phyloP scores from a whole-genome alignment of 2,797 vertebrate genomes.

The Streptopelia turtur region DNA sequence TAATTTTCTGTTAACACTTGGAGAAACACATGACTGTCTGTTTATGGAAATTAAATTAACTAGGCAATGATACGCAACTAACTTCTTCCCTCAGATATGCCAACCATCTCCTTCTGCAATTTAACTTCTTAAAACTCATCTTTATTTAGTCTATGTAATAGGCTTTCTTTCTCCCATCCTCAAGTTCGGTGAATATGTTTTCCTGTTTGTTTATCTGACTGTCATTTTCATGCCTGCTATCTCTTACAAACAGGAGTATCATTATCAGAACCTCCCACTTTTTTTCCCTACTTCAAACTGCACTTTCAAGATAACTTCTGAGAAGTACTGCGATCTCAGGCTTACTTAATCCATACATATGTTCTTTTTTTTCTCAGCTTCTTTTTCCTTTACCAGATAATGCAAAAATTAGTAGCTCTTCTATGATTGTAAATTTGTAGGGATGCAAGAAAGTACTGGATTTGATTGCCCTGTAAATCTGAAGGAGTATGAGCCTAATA shows the following conservation, averaged over 20 bases:
- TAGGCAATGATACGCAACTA: background rate
- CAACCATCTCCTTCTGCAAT: background rate
- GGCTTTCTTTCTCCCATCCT: background rate
- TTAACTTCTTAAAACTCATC: background rate
- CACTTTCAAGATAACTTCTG: slow-evolving; percentile 41
- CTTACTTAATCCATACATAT: background rate
- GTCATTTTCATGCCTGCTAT: slow-evolving; percentile 28
- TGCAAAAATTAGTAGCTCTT: background rate
- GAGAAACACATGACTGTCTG: background rate
- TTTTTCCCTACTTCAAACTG: background rate
- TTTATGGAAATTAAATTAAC: background rate
- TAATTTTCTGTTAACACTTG: background rate
- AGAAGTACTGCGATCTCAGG: slow-evolving; percentile 3
- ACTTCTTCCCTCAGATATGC: background rate
- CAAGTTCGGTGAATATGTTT: background rate
- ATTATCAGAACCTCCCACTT: slow-evolving; percentile 34
- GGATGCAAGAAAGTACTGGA: background rate
- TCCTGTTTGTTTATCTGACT: slow-evolving; percentile 26
- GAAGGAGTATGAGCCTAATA: background rate
- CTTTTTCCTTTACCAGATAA: background rate
- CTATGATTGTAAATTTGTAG: background rate
- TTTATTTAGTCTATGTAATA: background rate
- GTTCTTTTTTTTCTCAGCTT: background rate
- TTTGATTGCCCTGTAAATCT: background rate
- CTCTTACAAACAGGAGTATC: slow-evolving; percentile 40